Base-by-base conservation (phyloP, 2,113 vertebrate species). In the Gymnocephalus cernua region DNA sequence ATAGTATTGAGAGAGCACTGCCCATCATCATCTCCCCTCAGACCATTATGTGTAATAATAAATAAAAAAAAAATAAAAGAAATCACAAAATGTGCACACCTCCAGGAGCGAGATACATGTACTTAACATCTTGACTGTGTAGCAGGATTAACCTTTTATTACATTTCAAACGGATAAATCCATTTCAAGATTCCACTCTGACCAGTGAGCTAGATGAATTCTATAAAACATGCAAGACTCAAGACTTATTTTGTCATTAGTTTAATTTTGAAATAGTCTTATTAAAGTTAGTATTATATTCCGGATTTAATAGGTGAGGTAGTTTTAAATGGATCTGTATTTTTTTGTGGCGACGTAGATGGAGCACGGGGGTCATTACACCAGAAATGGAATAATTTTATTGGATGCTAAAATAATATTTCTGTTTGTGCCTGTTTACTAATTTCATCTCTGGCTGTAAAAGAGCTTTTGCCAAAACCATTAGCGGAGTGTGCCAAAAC, bases 401-500 rank as follows among this genome's bases (percentile, higher is more conserved):
- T 18, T 25, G 35, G 25, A 62, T 13, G 44, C 15, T 44, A 74
- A 23, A 66, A 25, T n/a, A 27, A 14, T 13, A 32, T 56, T 79
- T 50, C 4, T 27, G 3, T 27, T 35, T 6, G 0, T 58, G 51
- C 18, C 2, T 51, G 8, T 66, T 56, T 65, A 23, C 32, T 48
- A 32, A 79, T 71, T 44, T 23, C 3, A 62, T 44, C n/a, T 64
- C 21, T 21, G 19, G 53, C 32, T 59, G 23, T 58, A 25, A 56
- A 35, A 58, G 29, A 0, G 6, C 15, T 50, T 18, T 11, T 51
- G 21, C n/a, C 74, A 48, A 61, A 65, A 32, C 45, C 82, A 54
- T 83, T 53, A 78, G 13, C 51, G n/a, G 45, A 62, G 23, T 14
- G 35, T 21, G 27, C 74, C 59, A 63, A 59, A 80, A 83, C 45